Evolutionary conservation across 2,888 invertebrate genomes (phyloP), one percentile per base, ranked within the genome.

Genomic region (Clivina fossor): DNA sequence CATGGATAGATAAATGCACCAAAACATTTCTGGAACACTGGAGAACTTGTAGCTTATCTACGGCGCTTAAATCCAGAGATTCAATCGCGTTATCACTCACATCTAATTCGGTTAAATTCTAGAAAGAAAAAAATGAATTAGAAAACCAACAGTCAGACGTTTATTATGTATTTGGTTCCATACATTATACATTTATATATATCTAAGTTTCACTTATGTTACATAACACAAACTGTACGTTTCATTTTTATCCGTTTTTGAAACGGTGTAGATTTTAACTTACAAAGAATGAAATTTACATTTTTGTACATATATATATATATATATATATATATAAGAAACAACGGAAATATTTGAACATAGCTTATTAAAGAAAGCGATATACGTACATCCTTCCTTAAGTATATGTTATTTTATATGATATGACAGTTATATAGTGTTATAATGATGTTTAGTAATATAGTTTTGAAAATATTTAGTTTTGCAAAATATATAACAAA

Each of bases 11-110:
- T 28, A 92, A 75, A 65, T 90, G 86, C 61, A 84, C 84, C 51
- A 92, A 76, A 58, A 81, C 76, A 72, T 92, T 92, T 69, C 86
- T 81, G 19, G 86, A 85, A 66, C 90, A 92, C 63, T 88, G 84
- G 26, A 92, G 75, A 61, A 84, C 84, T 65, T 89, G 84, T 44
- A 92, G 76, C 58, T 88, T 86, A 18, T 86, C 85, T 48, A 92
- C 77, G 2, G 91, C 89, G 47, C 87, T 85, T 63, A 92, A 78
- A 66, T 91, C 90, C 66, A 92, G 75, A 63, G 85, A 85, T 71
- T 90, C 90, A 63, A 92, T 90, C 62, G 81, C 82, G 69, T 92
- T 92, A 74, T 90, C 86, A 61, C 90, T 90, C 47, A 92, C 84
- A 69, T 92, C 91, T 69, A 92, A 72, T 62, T 90, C 86, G 38